phyloP scores from a whole-genome alignment of 2,797 vertebrate species.

The Coregonus suidteri region DNA sequence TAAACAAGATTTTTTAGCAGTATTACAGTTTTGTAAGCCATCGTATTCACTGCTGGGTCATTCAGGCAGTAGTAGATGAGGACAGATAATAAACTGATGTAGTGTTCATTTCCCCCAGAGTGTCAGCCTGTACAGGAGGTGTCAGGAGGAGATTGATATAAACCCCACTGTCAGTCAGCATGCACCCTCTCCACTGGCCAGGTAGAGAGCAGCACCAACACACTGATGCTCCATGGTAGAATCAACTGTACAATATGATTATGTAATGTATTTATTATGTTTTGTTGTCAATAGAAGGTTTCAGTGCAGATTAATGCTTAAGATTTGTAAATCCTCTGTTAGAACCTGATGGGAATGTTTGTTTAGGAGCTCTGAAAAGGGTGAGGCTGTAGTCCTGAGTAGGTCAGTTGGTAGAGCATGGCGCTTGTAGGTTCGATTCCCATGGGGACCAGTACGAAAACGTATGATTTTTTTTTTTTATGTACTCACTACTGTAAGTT shows the following conservation, averaged over 20 bases:
- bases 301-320: background rate
- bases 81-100: background rate
- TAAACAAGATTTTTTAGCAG: background rate
- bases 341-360: background rate
- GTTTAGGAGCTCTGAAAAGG: background rate
- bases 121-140: slow-evolving; percentile 26
- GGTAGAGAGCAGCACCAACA: slow-evolving; percentile 12
- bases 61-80: background rate
- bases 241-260: background rate
- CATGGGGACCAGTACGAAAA: too few relatives aligned
- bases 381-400: background rate
- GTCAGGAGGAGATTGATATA: slow-evolving; percentile 5
- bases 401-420: too few relatives aligned
- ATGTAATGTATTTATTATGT: background rate
- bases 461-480: too few relatives aligned
- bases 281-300: background rate
- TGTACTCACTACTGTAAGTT: too few relatives aligned
- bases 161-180: slow-evolving; percentile 19
- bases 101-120: slow-evolving; percentile 28
- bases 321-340: background rate
- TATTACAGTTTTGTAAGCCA: background rate
- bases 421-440: too few relatives aligned
- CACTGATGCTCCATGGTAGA: background rate
- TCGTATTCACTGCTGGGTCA: background rate
- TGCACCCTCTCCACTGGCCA: slow-evolving; percentile 11